Evolutionary conservation across 2,113 vertebrate genomes (phyloP).

Genomic region (Etia nguti): DNA sequence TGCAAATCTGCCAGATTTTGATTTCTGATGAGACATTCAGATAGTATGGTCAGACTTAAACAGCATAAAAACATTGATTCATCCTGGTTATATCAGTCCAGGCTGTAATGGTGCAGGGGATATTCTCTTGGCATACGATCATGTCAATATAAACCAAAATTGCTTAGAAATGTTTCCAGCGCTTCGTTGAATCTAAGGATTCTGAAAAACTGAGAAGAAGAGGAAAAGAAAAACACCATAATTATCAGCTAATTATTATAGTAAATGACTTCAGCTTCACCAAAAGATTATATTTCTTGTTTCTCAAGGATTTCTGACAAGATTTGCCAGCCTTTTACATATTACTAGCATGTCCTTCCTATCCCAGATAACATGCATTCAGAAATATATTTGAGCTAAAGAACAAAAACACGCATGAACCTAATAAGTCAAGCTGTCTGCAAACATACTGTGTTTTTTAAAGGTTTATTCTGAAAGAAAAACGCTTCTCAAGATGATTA

Average conservation of each 20-base stretch:
- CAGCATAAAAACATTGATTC: not conserved
- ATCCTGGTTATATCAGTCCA: not conserved
- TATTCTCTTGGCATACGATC: not conserved
- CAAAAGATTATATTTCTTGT: not conserved
- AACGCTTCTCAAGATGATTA: constrained; percentile 53
- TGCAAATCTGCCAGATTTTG: not conserved
- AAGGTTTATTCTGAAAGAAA: constrained; percentile 69
- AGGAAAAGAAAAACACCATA: not conserved
- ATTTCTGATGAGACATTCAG: not conserved
- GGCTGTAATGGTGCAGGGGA: not conserved
- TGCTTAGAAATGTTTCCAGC: not conserved
- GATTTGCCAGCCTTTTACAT: not conserved
- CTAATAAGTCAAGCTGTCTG: not conserved
- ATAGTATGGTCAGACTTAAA: not conserved
- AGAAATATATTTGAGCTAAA: not conserved
- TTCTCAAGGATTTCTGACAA: not conserved
- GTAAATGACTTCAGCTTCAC: not conserved
- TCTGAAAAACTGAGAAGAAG: not conserved
- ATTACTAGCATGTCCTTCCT: not conserved
- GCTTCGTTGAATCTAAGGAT: not conserved
- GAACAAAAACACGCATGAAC: not conserved
- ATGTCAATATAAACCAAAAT: not conserved
- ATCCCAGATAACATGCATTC: not conserved
- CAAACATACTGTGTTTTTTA: constrained; percentile 24
- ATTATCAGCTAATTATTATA: not conserved